A percentile compares a stretch with the other conserved stretches of the same genome.
phyloP scores from a whole-genome alignment of 2,113 vertebrate genomes.

The Notarius quadriscutis region DNA sequence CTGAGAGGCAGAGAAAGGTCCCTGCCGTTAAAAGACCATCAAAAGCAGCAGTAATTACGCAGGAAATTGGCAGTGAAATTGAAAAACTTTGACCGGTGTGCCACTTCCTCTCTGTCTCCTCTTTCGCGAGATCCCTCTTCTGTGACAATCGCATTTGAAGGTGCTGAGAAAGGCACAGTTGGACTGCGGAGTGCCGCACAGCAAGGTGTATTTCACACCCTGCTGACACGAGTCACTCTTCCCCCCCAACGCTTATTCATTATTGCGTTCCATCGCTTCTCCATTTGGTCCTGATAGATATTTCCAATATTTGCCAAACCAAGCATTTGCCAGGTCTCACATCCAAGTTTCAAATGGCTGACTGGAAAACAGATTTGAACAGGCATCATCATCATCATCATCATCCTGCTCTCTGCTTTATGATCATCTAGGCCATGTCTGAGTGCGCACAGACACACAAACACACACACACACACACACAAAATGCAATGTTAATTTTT shows the following conservation, averaged over 20 bases:
- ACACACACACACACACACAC: not conserved
- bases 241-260: slow-evolving; percentile 31
- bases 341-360: slow-evolving; percentile 43
- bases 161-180: slow-evolving; percentile 57
- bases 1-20: slow-evolving; percentile 65
- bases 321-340: slow-evolving; percentile 33
- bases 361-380: slow-evolving; percentile 49
- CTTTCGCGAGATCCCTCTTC: slow-evolving; percentile 54
- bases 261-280: slow-evolving; percentile 44
- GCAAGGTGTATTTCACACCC: slow-evolving; percentile 54
- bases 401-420: slow-evolving; percentile 37
- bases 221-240: slow-evolving; percentile 53
- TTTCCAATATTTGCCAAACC: slow-evolving; percentile 50
- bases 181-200: slow-evolving; percentile 41
- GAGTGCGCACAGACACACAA: not conserved
- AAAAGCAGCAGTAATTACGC: slow-evolving; percentile 79
- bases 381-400: slow-evolving; percentile 51
- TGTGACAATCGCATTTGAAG: slow-evolving; percentile 65
- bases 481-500: slow-evolving; percentile 43
- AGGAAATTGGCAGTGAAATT: slow-evolving; percentile 85
- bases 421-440: slow-evolving; percentile 45
- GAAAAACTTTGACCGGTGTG: slow-evolving; percentile 80
- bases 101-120: slow-evolving; percentile 49
- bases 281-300: slow-evolving; percentile 43
- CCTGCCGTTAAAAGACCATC: slow-evolving; percentile 81